Conservation (phyloP, 2,797 vertebrate species). For the Mormyrus proboscirostris region DNA sequence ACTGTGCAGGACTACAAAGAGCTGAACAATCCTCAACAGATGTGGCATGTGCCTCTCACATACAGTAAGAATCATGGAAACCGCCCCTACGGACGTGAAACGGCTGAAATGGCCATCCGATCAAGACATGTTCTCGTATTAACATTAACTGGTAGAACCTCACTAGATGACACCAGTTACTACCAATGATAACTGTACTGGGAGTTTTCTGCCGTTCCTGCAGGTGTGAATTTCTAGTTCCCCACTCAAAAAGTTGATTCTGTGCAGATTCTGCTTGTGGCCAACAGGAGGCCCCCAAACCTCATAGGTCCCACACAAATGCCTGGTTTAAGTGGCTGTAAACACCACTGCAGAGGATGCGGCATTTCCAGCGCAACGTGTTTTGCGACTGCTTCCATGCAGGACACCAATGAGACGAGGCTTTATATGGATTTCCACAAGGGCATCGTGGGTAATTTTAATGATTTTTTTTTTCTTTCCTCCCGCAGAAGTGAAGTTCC, state of each 20-base stretch:
- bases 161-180: neutral
- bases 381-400: neutral
- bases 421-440: neutral
- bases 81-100: neutral
- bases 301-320: neutral
- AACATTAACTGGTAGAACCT: neutral
- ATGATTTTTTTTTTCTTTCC: neutral
- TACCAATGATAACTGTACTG: neutral
- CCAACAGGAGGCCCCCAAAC: neutral
- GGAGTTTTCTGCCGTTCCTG: neutral
- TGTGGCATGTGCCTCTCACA: neutral
- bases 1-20: neutral
- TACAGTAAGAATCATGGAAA: neutral
- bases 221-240: neutral
- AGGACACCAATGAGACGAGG: neutral
- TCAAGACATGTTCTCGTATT: neutral
- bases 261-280: neutral
- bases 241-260: neutral
- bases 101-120: neutral
- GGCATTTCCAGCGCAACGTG: neutral
- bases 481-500: neutral
- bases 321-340: neutral
- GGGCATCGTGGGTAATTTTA: neutral
- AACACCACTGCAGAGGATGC: neutral
- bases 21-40: neutral